phyloP scores from a whole-genome alignment of 23 tunicate genomes.

The Styela clava region DNA sequence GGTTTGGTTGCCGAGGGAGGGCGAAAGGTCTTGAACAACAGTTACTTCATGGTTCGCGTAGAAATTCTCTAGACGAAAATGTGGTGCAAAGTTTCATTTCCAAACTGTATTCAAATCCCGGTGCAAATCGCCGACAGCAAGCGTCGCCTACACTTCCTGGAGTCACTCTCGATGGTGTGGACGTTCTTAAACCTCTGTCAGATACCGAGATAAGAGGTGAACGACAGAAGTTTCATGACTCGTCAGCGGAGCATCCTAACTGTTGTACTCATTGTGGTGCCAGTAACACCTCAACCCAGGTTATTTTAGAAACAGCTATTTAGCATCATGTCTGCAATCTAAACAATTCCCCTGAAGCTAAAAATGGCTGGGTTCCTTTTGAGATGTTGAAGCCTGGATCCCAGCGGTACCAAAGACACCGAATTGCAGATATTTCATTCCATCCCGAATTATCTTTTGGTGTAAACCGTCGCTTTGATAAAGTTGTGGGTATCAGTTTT shows the following conservation, averaged over 20 bases:
- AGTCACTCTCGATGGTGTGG: conserved; percentile 49
- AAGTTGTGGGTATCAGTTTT: too few relatives aligned
- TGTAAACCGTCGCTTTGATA: too few relatives aligned
- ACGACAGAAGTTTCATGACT: not conserved
- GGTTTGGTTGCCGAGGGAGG: conserved; percentile 84
- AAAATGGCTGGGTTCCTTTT: too few relatives aligned
- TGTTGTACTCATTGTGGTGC: conserved; percentile 18
- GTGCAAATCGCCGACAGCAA: conserved; percentile 10
- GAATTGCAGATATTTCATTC: too few relatives aligned
- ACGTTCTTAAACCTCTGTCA: conserved; percentile 38
- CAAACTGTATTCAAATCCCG: conserved; percentile 25
- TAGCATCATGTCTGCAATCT: too few relatives aligned
- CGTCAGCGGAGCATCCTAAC: not conserved
- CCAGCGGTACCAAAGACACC: too few relatives aligned
- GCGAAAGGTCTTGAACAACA: conserved; percentile 55
- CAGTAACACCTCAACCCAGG: conserved; percentile 3
- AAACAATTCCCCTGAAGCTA: too few relatives aligned
- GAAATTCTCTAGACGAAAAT: conserved; percentile 44
- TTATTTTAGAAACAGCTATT: conserved; percentile 15
- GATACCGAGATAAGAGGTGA: conserved; percentile 6
- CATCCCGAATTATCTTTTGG: too few relatives aligned
- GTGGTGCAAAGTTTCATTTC: conserved; percentile 39
- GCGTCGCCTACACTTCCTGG: conserved; percentile 50
- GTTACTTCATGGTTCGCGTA: conserved; percentile 76
- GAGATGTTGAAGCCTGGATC: too few relatives aligned